phyloP scores from a whole-genome alignment of 2,888 invertebrate genomes.

The Electrophaes corylata region DNA sequence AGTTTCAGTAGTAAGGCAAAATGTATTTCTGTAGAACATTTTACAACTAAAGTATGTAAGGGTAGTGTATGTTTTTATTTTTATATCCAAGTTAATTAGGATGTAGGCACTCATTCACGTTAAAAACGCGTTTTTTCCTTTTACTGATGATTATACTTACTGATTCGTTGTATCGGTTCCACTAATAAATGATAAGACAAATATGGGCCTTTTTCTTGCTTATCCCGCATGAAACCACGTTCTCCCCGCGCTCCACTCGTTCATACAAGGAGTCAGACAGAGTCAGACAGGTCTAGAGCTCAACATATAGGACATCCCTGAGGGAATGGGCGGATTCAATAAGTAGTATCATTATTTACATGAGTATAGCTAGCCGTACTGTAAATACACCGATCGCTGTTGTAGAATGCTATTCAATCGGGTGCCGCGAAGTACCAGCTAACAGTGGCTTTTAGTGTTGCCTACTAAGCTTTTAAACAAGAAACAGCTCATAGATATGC shows the following conservation, averaged over 20 bases:
- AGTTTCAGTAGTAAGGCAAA: conserved; percentile 41
- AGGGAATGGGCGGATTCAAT: conserved; percentile 23
- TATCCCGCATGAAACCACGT: conserved; percentile 73
- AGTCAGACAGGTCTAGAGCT: not conserved
- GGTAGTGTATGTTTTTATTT: conserved; percentile 72
- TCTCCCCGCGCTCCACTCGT: conserved; percentile 40
- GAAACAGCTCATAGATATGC: conserved; percentile 18
- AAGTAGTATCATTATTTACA: conserved; percentile 34
- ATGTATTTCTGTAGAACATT: conserved; percentile 50
- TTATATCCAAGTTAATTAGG: conserved; percentile 69
- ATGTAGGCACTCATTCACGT: conserved; percentile 56
- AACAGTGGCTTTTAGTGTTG: conserved; percentile 23
- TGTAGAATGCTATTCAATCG: conserved; percentile 41
- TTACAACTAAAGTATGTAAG: conserved; percentile 45
- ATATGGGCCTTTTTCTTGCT: conserved; percentile 79
- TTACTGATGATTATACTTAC: conserved; percentile 48
- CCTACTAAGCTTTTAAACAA: conserved; percentile 19
- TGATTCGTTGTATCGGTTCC: conserved; percentile 71
- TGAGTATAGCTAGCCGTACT: conserved; percentile 41
- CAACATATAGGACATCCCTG: not conserved
- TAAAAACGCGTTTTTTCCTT: conserved; percentile 50
- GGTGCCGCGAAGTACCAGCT: conserved; percentile 21
- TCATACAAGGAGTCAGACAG: conserved; percentile 20
- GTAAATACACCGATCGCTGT: conserved; percentile 46
- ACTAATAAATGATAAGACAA: conserved; percentile 79